Evolutionary conservation across 2,888 invertebrate genomes (phyloP).

Genomic region (Drosophila kambysellisi): DNA sequence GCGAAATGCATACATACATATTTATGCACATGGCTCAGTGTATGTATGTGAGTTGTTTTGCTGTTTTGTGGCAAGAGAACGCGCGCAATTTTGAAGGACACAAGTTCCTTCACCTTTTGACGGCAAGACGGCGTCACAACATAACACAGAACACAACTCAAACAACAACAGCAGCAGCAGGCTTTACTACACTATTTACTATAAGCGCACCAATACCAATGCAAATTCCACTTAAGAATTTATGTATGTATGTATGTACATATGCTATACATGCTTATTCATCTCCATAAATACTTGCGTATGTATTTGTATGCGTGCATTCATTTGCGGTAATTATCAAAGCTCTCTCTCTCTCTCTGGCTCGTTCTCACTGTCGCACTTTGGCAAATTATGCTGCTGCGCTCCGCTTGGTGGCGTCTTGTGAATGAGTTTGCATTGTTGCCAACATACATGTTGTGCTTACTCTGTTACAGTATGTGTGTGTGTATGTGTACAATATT

Average conservation of each 20-base stretch:
- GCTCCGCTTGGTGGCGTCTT: constrained; percentile 30
- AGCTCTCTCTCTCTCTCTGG: constrained; percentile 4
- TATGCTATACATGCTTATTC: constrained; percentile 6
- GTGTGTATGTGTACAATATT: not conserved
- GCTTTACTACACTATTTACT: constrained; percentile 75
- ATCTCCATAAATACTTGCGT: not conserved
- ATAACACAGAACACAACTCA: constrained; percentile 31
- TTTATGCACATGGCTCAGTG: not conserved
- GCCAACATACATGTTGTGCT: constrained; percentile 15
- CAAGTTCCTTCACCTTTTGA: constrained; percentile 74
- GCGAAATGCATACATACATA: constrained; percentile 5
- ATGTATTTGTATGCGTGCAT: constrained; percentile 30
- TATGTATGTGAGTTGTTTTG: constrained; percentile 13
- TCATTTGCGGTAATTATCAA: constrained; percentile 64
- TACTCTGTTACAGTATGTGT: not conserved
- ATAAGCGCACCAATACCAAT: constrained; percentile 52
- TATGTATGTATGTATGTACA: not conserved
- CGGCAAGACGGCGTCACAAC: constrained; percentile 50
- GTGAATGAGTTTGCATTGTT: constrained; percentile 59
- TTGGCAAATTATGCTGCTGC: constrained; percentile 53
- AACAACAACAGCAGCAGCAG: constrained; percentile 31
- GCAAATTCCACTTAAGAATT: constrained; percentile 36
- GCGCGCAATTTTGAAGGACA: constrained; percentile 78
- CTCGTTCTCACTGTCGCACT: constrained; percentile 9
- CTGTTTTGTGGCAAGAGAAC: constrained; percentile 41